A percentile compares a stretch with the other conserved stretches of the same genome.
phyloP scores from a whole-genome alignment of 2,888 invertebrate species.

The Crossocerus cetratus region DNA sequence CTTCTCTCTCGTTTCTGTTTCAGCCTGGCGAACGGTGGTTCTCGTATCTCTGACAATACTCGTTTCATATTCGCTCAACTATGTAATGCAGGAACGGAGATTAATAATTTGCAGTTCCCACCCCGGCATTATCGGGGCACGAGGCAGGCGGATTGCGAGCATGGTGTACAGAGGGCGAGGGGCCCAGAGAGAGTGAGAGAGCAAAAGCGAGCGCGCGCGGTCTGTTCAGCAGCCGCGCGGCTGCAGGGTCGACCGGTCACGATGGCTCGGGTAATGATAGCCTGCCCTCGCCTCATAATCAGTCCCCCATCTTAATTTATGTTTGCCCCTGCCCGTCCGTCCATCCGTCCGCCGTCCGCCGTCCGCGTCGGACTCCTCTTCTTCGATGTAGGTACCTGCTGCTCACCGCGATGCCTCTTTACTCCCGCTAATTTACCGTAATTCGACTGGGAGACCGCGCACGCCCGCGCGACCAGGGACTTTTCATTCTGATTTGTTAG shows the following conservation, averaged over 20 bases:
- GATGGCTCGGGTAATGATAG: conserved; percentile 75
- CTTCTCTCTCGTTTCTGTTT: conserved; percentile 3
- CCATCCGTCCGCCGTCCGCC: conserved; percentile 61
- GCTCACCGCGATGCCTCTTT: conserved; percentile 64
- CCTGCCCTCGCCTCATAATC: conserved; percentile 75
- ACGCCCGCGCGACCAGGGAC: conserved; percentile 35
- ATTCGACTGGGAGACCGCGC: conserved; percentile 65
- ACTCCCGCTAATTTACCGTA: conserved; percentile 73
- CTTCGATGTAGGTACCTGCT: conserved; percentile 72
- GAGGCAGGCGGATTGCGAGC: conserved; percentile 67
- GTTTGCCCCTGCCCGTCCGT: conserved; percentile 73
- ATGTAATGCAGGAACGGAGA: conserved; percentile 67
- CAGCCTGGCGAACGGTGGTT: conserved; percentile 43
- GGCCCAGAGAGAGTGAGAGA: neutral
- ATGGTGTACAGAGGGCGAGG: conserved; percentile 52
- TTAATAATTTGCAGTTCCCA: conserved; percentile 75
- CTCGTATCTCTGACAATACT: conserved; percentile 62
- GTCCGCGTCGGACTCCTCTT: conserved; percentile 55
- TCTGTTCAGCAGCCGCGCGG: conserved; percentile 67
- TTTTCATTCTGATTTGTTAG: conserved; percentile 61
- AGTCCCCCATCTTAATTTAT: conserved; percentile 76
- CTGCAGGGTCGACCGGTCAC: conserved; percentile 75
- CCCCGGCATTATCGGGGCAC: conserved; percentile 71
- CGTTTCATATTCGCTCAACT: conserved; percentile 69
- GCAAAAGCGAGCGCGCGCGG: conserved; percentile 41